Base-by-base conservation (phyloP, 2,797 vertebrate species). In the Gobionotothen gibberifrons region DNA sequence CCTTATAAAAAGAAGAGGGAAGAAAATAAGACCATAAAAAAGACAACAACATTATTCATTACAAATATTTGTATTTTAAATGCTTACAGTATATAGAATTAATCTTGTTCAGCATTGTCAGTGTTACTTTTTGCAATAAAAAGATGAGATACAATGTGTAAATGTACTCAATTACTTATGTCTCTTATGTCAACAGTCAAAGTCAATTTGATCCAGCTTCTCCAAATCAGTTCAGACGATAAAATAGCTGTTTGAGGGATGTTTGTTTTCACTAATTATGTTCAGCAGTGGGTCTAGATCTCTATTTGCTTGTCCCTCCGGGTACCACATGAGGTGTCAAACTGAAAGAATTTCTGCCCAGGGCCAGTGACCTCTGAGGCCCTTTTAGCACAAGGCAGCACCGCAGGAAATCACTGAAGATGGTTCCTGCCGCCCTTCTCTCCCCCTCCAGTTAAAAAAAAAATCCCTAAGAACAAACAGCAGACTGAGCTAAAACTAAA, bases 401-500 rank as follows among this genome's bases (percentile, higher is more conserved):
- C 96, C 85, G 82, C 95, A 95, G 94, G 92, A 96, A 94, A 93
- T 92, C 93, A 92, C 91, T 91, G 91, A 95, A 94, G 93, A 94
- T 86, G 92, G 88, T 85, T 90, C 87, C 72, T 88, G 80, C 84
- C 87, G 85, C 26, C 26, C 4, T 26, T 26, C 26, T 26, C 26
- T 26, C 19, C 78, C 72, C 65, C 61, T 36, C 57, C 57, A 44
- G 36, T 46, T 71, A 62, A 58, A 60, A 64, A 65, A 65, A 49
- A 71, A 85, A 79, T 49, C 81, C 78, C 68, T 55, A 80, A 87
- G 84, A 92, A 91, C 85, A 96, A 96, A 94, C 94, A 94, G 88
- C 91, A 94, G 94, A 94, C 92, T 92, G 92, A 91, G 93, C 93
- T 95, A 93, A 96, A 97, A 95, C 90, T 94, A 93, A 95, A 93